Conservation (phyloP, 1,140 invertebrate species). For the Holcopasites calliopsidis region DNA sequence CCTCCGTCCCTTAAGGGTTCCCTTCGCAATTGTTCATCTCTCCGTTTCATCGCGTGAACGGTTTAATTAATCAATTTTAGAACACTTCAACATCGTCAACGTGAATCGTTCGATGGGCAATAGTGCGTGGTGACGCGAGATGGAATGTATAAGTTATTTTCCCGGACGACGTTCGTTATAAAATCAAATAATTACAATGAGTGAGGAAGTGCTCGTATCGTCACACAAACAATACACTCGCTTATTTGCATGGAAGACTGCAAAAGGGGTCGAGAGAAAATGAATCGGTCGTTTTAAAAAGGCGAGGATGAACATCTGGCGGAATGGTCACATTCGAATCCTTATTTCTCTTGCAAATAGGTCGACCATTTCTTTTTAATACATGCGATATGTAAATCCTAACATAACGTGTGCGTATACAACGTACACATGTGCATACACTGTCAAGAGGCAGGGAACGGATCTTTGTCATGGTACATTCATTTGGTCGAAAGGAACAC, state of each 20-base stretch:
- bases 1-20: slow-evolving; percentile 1
- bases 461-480: not conserved
- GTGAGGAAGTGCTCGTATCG: no score
- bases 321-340: not conserved
- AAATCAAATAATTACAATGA: no score
- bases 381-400: slow-evolving; percentile 15
- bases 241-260: not conserved
- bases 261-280: not conserved
- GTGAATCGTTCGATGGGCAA: not conserved
- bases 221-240: not conserved
- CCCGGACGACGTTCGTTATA: no score
- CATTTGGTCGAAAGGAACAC: not conserved
- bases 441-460: not conserved
- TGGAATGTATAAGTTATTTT: no score
- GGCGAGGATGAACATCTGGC: not conserved
- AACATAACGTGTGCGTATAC: not conserved
- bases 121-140: no score
- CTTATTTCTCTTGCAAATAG: not conserved
- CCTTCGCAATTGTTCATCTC: slow-evolving; percentile 15
- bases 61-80: slow-evolving; percentile 9
- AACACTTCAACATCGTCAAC: not conserved
- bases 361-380: slow-evolving; percentile 8
- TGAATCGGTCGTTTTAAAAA: not conserved
- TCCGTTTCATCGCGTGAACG: not conserved
- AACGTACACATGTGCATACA: not conserved